A percentile compares a stretch with the other conserved stretches of the same genome.
These are phyloP conservation scores for Premnoplex brunnescens DNA, from an alignment of 2,797 vertebrate species.

Conservation along the genomic window DNA sequence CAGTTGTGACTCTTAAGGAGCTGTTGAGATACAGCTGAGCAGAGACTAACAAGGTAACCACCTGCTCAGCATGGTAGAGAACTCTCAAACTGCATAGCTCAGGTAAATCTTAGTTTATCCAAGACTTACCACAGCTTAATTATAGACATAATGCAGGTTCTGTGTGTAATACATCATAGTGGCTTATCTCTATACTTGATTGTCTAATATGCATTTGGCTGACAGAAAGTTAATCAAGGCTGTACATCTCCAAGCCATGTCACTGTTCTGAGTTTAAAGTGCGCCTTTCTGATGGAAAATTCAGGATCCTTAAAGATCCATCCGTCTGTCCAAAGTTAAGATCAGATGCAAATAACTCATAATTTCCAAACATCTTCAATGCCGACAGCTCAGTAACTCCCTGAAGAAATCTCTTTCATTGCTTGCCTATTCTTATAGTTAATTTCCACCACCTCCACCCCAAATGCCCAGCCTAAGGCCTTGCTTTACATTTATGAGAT, in stretches of 20 bases:
- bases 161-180: not conserved
- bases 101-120: not conserved
- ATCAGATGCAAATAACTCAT: not conserved
- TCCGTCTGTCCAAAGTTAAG: not conserved
- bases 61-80: not conserved
- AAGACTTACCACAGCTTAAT: not conserved
- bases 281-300: not conserved
- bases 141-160: not conserved
- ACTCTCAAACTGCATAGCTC: not conserved
- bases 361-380: not conserved
- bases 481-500: not conserved
- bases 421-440: not conserved
- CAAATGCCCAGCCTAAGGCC: not conserved
- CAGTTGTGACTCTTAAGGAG: not conserved
- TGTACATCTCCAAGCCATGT: fast-evolving
- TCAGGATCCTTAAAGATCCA: not conserved
- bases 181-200: not conserved
- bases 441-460: not conserved
- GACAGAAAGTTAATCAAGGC: not conserved
- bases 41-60: not conserved
- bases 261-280: not conserved
- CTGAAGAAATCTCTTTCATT: not conserved
- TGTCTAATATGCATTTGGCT: not conserved
- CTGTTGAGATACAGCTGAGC: not conserved
- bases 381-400: fast-evolving